Conservation (phyloP, 2,888 invertebrate species). For the Hirtodrosophila alboralis region DNA sequence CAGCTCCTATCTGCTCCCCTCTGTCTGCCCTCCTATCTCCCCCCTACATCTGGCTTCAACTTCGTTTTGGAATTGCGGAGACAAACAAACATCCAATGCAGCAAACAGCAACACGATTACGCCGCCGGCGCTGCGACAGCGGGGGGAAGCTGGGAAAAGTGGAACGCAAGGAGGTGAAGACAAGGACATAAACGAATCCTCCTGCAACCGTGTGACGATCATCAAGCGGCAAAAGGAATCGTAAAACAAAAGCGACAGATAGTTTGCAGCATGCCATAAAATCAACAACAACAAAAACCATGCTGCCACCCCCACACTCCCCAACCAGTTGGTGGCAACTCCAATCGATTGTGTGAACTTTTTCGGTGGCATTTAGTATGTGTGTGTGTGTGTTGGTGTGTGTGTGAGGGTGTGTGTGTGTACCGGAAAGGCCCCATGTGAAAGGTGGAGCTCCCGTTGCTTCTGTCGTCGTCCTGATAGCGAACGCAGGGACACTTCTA, state of each 20-base stretch:
- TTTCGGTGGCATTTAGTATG: slow-evolving; percentile 63
- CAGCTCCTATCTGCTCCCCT: slow-evolving; percentile 17
- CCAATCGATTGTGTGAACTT: slow-evolving; percentile 72
- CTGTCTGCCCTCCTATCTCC: background rate
- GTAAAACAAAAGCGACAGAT: slow-evolving; percentile 78
- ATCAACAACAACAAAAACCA: slow-evolving; percentile 51
- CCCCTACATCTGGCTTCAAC: slow-evolving; percentile 13
- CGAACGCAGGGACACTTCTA: slow-evolving; percentile 34
- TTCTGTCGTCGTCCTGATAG: slow-evolving; percentile 57
- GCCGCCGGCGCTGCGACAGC: slow-evolving; percentile 55
- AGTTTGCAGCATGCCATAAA: slow-evolving; percentile 70
- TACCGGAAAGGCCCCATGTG: slow-evolving; percentile 2
- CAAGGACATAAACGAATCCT: slow-evolving; percentile 15
- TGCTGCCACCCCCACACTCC: slow-evolving; percentile 25
- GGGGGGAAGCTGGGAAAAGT: no score
- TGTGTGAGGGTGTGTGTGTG: no score
- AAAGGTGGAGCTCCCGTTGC: slow-evolving; percentile 31
- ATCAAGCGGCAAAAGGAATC: slow-evolving; percentile 75
- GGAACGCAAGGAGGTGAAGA: background rate
- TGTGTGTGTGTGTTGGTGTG: no score
- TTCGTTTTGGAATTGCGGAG: slow-evolving; percentile 52
- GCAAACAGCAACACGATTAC: slow-evolving; percentile 74
- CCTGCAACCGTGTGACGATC: slow-evolving; percentile 66
- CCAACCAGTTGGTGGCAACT: slow-evolving; percentile 57
- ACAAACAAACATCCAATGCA: slow-evolving; percentile 74